Conservation (phyloP, 2,888 invertebrate genomes). For the Corythucha ciliata region DNA sequence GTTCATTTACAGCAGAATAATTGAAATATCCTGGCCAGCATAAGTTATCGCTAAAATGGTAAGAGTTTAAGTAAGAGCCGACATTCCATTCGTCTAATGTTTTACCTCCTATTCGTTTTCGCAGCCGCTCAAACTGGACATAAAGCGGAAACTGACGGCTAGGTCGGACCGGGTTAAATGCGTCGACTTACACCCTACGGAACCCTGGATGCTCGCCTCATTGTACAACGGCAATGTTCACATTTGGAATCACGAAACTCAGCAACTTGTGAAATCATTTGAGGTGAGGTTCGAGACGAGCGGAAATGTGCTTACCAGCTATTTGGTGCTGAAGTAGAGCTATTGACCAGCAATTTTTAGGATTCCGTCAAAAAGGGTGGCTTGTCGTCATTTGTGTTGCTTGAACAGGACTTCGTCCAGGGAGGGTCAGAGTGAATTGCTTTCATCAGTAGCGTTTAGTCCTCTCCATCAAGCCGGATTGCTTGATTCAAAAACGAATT, state of each 20-base stretch:
- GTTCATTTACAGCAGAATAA: no score
- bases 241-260: constrained; percentile 98
- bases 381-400: no score
- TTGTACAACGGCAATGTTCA: constrained; percentile 98
- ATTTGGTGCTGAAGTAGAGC: not conserved
- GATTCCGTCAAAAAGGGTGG: not conserved
- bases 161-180: constrained; percentile 97
- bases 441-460: no score
- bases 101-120: constrained; percentile 33
- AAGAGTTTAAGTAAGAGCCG: no score
- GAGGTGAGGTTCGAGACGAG: no score
- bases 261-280: constrained; percentile 77
- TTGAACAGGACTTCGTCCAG: no score
- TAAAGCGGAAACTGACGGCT: constrained; percentile 94
- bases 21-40: no score
- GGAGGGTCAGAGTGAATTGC: no score
- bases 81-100: no score
- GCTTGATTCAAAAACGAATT: no score
- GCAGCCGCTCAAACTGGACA: constrained; percentile 91
- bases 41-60: no score
- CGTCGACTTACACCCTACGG: constrained; percentile 93
- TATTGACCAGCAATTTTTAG: not conserved
- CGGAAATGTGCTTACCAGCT: not conserved
- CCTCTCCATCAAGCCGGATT: no score
- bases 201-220: constrained; percentile 98